Conservation (phyloP, 2,113 vertebrate genomes). For the Nematolebias whitei region DNA sequence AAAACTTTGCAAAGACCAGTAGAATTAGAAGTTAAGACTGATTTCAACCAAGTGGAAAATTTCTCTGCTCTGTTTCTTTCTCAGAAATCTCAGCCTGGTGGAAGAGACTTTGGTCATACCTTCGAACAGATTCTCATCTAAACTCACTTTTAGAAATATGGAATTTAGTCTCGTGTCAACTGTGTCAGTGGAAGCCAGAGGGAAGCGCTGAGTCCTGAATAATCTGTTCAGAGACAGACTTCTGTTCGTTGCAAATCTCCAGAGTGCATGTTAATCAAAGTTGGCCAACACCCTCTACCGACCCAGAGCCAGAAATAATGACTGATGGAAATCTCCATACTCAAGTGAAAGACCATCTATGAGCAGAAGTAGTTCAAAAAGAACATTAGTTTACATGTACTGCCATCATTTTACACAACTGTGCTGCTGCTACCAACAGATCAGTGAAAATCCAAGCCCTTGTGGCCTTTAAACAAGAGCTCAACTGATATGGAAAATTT, state of each 20-base stretch:
- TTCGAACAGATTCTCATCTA: constrained; percentile 40
- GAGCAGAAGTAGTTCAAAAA: too few species aligned
- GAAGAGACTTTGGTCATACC: constrained; percentile 25
- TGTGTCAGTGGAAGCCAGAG: constrained; percentile 68
- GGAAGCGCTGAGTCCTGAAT: constrained; percentile 61
- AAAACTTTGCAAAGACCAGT: not conserved
- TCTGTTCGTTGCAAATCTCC: constrained; percentile 54
- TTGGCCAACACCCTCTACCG: constrained; percentile 30
- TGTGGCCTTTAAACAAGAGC: too few species aligned
- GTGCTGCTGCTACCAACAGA: too few species aligned
- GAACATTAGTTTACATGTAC: not conserved
- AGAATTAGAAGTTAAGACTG: constrained; percentile 33
- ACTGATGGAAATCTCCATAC: not conserved
- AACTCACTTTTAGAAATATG: constrained; percentile 28
- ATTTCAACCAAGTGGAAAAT: constrained; percentile 24
- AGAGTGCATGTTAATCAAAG: constrained; percentile 37
- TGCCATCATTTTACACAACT: not conserved
- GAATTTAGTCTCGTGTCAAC: constrained; percentile 49
- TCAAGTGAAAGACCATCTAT: too few species aligned
- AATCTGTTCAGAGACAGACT: constrained; percentile 61
- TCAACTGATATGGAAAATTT: too few species aligned
- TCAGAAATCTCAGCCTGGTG: constrained; percentile 29
- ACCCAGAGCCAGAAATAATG: constrained; percentile 6
- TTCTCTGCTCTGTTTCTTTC: constrained; percentile 13
- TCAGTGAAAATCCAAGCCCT: not conserved